These are phyloP conservation scores for Agapornis roseicollis DNA, from an alignment of 2,113 vertebrate genomes.

Conservation along the genomic window DNA sequence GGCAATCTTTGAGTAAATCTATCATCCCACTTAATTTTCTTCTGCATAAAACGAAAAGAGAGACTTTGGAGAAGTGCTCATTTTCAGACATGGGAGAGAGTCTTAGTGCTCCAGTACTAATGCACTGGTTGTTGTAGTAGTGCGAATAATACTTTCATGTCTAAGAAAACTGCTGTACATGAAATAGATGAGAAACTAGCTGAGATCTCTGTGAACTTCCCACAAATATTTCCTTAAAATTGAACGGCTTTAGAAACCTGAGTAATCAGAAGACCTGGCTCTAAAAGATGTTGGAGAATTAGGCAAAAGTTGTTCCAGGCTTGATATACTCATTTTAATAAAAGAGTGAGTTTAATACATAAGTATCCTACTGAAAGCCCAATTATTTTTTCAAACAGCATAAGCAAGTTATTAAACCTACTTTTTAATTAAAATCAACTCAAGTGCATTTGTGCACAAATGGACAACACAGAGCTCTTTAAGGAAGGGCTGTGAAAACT, in stretches of 20 bases:
- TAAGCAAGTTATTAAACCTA: neutral
- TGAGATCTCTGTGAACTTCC: neutral
- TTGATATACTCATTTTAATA: neutral
- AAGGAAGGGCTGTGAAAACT: slow-evolving; percentile 10
- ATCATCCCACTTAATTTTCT: neutral
- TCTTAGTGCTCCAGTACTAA: neutral
- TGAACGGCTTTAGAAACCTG: neutral
- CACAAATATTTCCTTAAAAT: neutral
- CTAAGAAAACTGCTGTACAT: neutral
- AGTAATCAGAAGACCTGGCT: neutral
- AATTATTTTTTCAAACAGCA: neutral
- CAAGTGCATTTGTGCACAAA: slow-evolving; percentile 32
- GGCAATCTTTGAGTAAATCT: neutral
- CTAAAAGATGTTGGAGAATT: neutral
- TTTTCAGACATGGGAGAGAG: neutral
- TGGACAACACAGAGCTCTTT: neutral
- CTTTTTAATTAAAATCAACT: slow-evolving; percentile 61
- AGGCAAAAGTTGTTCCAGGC: neutral
- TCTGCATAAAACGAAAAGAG: neutral
- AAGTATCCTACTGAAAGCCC: neutral
- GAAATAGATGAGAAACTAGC: neutral
- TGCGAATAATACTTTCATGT: rapidly evolving
- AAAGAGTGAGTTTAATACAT: neutral
- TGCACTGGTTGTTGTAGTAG: neutral
- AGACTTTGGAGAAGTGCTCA: neutral